Evolutionary conservation across 2,888 invertebrate genomes (phyloP).

Genomic region (Andrena bicolor): DNA sequence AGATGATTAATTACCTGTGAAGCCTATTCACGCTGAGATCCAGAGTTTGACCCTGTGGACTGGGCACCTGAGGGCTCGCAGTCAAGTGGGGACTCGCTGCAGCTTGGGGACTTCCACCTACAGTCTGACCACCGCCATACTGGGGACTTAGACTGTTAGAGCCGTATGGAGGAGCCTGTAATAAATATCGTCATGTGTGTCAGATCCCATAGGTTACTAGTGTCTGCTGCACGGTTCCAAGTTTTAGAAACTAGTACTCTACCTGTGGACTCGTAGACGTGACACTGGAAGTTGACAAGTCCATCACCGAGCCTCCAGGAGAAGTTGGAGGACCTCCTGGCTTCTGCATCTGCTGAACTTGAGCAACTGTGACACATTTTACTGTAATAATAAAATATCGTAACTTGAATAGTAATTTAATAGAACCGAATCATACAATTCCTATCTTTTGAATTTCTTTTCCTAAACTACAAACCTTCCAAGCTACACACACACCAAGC

Average conservation of each 20-base stretch:
- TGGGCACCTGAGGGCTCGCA: slow-evolving; percentile 95
- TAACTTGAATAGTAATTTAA: too few relatives aligned
- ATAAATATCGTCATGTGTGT: slow-evolving; percentile 1
- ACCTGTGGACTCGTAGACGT: slow-evolving; percentile 94
- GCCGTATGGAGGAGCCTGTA: slow-evolving; percentile 90
- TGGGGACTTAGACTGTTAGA: slow-evolving; percentile 88
- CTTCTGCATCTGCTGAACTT: slow-evolving; percentile 88
- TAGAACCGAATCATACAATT: too few relatives aligned
- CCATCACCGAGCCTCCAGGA: slow-evolving; percentile 92
- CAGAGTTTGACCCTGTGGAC: slow-evolving; percentile 95
- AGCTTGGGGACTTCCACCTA: slow-evolving; percentile 93
- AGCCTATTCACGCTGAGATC: slow-evolving; percentile 95
- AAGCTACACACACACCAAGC: too few relatives aligned
- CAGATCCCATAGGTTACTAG: background rate
- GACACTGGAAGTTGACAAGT: slow-evolving; percentile 94
- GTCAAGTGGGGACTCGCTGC: slow-evolving; percentile 94
- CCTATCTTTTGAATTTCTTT: too few relatives aligned
- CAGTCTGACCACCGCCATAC: slow-evolving; percentile 90
- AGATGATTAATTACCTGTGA: slow-evolving; percentile 89
- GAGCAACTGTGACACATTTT: slow-evolving; percentile 92
- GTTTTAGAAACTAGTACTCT: slow-evolving; percentile 55
- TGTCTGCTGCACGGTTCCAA: background rate
- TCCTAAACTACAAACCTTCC: too few relatives aligned
- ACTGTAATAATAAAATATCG: slow-evolving; percentile 85
- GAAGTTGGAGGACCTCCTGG: slow-evolving; percentile 89